A percentile compares a stretch with the other conserved stretches of the same genome.
phyloP scores from a whole-genome alignment of 2,797 vertebrate genomes.

The Semotilus atromaculatus region DNA sequence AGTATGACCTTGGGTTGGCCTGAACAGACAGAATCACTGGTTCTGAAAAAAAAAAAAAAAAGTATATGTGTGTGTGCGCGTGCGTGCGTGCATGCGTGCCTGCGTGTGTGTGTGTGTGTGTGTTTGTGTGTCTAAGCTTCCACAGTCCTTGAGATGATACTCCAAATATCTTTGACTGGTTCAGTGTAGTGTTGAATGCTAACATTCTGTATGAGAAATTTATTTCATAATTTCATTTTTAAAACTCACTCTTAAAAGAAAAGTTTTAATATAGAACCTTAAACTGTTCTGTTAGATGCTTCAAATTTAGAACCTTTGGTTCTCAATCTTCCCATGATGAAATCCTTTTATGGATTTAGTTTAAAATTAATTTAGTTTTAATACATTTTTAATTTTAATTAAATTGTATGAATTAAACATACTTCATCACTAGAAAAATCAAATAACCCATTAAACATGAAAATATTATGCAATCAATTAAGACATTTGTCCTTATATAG shows the following conservation, averaged over 20 bases:
- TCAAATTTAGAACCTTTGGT: background rate
- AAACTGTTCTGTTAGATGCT: background rate
- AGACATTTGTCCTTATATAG: too few relatives aligned
- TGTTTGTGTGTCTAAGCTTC: background rate
- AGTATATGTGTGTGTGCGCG: too few relatives aligned
- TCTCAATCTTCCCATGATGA: too few relatives aligned
- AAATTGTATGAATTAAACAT: too few relatives aligned
- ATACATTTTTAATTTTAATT: too few relatives aligned
- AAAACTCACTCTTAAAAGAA: background rate
- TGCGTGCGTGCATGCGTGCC: too few relatives aligned
- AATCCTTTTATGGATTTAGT: too few relatives aligned
- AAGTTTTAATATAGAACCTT: background rate
- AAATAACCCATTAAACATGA: too few relatives aligned
- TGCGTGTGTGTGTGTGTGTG: too few relatives aligned
- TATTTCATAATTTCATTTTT: background rate
- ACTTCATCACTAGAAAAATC: too few relatives aligned
- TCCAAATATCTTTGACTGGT: background rate
- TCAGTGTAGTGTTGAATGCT: background rate
- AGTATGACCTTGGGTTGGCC: background rate
- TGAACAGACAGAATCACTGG: background rate
- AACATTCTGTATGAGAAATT: background rate
- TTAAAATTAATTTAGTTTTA: too few relatives aligned
- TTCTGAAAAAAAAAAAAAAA: background rate
- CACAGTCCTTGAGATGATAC: background rate
- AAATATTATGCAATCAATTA: too few relatives aligned